Evolutionary conservation across 1,140 invertebrate species (phyloP).

Genomic region (Microplitis mediator): DNA sequence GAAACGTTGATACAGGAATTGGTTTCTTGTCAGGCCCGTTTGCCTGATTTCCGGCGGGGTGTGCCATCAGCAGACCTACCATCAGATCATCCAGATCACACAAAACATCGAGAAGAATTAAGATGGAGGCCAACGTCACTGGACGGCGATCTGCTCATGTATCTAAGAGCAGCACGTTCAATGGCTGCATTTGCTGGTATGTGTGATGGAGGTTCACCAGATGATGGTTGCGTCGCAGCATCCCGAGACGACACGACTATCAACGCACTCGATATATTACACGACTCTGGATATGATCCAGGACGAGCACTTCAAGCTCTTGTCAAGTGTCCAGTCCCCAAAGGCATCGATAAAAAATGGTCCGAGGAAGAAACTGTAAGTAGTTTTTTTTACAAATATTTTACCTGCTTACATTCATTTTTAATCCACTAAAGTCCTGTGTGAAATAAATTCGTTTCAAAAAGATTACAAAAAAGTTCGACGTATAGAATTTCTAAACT

Average conservation of each 20-base stretch:
- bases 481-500: no score
- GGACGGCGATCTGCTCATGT: conserved; percentile 96
- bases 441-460: no score
- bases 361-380: conserved; percentile 92
- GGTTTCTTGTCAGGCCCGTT: conserved; percentile 71
- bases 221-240: conserved; percentile 95
- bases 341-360: conserved; percentile 98
- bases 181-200: conserved; percentile 96
- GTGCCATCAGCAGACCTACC: conserved; percentile 69
- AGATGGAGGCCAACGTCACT: conserved; percentile 91
- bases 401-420: no score
- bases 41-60: conserved; percentile 80
- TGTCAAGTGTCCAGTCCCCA: conserved; percentile 94
- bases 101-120: conserved; percentile 83
- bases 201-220: conserved; percentile 96
- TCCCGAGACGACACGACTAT: conserved; percentile 97
- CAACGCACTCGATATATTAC: conserved; percentile 93
- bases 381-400: conserved; percentile 29
- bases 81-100: conserved; percentile 78
- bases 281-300: conserved; percentile 94
- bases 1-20: conserved; percentile 58
- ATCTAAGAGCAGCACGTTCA: conserved; percentile 91
- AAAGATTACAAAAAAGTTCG: no score
- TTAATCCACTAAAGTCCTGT: no score
- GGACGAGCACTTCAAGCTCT: conserved; percentile 93